Evolutionary conservation across 2,113 vertebrate genomes (phyloP).

Genomic region (Charadrius vociferus): DNA sequence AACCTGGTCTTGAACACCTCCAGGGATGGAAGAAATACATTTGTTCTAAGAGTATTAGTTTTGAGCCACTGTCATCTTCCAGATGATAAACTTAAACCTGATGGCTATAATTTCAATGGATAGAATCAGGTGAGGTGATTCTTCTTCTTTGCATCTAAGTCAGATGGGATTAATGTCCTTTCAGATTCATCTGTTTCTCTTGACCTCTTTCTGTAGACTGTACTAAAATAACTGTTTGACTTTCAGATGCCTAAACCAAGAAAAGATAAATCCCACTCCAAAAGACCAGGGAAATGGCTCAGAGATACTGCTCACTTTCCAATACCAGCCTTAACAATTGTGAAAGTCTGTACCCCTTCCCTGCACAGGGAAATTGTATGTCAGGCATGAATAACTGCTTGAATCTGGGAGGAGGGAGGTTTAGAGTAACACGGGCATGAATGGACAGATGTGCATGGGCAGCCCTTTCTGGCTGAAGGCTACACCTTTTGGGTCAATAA

Average conservation of each 20-base stretch:
- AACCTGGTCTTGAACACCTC: not conserved
- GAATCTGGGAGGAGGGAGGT: not conserved
- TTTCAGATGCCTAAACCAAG: not conserved
- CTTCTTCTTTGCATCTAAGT: not conserved
- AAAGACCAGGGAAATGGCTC: not conserved
- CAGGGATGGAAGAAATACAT: not conserved
- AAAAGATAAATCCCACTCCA: not conserved
- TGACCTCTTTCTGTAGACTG: too few species aligned
- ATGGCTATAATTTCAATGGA: not conserved
- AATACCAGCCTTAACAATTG: not conserved
- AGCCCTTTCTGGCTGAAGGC: not conserved
- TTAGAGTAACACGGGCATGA: not conserved
- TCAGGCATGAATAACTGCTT: not conserved
- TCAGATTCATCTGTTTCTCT: not conserved
- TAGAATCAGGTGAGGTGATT: not conserved
- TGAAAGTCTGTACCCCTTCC: not conserved
- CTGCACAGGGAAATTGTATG: fast-evolving
- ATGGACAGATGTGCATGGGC: not conserved
- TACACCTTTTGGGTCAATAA: not conserved
- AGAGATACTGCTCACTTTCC: not conserved
- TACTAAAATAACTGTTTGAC: not conserved
- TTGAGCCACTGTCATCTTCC: not conserved
- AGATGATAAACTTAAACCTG: not conserved
- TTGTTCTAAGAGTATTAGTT: not conserved
- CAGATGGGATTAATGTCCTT: not conserved